These are phyloP conservation scores for Melanotaenia parkinsoni DNA, from an alignment of 2,797 vertebrate species.

Conservation along the genomic window DNA sequence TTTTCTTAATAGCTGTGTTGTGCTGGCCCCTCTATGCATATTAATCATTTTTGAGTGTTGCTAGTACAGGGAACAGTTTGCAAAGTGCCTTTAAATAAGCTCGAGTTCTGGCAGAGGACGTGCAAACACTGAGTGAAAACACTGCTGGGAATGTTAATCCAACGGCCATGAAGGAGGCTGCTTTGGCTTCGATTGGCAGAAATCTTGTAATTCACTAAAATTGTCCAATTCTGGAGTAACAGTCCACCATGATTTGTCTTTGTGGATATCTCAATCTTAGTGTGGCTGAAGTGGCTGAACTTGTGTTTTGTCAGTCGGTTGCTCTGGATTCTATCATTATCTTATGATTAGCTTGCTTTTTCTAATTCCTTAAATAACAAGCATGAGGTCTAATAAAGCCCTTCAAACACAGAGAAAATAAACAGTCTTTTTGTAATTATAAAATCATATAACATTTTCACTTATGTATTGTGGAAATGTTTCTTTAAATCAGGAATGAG, in stretches of 20 bases:
- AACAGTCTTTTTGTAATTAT: background rate
- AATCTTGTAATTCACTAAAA: constrained; percentile 53
- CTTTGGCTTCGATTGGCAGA: constrained; percentile 56
- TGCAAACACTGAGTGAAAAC: constrained; percentile 66
- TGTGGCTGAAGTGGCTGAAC: constrained; percentile 16
- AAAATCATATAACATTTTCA: background rate
- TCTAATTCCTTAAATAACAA: background rate
- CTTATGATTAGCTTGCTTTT: background rate
- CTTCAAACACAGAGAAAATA: constrained; percentile 13
- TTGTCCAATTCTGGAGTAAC: constrained; percentile 21
- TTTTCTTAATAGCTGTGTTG: constrained; percentile 58
- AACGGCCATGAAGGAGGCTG: constrained; percentile 45
- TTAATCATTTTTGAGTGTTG: constrained; percentile 70
- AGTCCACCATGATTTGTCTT: constrained; percentile 20
- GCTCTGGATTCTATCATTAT: background rate
- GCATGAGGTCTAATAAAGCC: constrained; percentile 8
- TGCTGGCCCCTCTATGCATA: constrained; percentile 51
- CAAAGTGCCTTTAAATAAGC: constrained; percentile 61
- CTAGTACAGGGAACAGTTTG: constrained; percentile 59
- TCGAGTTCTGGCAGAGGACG: constrained; percentile 62
- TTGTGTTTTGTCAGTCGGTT: background rate
- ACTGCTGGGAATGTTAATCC: constrained; percentile 64
- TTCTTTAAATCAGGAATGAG: no score
- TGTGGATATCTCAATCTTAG: background rate
- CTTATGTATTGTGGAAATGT: no score